Evolutionary conservation across 2,888 invertebrate species (phyloP).

Genomic region (Invenusta paracnida): DNA sequence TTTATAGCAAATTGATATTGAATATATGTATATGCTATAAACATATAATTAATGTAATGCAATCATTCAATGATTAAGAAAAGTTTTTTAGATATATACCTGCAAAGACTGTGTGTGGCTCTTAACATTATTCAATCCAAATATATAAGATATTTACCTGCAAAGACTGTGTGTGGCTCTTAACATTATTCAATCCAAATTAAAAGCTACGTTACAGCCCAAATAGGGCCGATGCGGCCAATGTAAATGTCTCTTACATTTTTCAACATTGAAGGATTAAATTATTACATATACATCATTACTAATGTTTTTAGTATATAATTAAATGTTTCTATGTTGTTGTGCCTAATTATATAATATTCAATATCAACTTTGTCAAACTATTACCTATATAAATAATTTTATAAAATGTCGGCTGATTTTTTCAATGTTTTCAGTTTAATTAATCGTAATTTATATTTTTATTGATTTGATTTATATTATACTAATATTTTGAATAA

Average conservation of each 20-base stretch:
- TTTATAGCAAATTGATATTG: neutral
- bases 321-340: conserved; percentile 17
- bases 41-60: too few relatives aligned
- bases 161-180: too few relatives aligned
- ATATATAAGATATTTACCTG: too few relatives aligned
- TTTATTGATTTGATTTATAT: conserved; percentile 9
- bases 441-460: conserved; percentile 4
- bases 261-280: conserved; percentile 12
- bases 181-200: neutral
- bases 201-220: neutral
- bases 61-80: too few relatives aligned
- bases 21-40: too few relatives aligned
- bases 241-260: neutral
- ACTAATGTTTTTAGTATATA: conserved; percentile 7
- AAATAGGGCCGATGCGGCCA: neutral
- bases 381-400: conserved; percentile 16
- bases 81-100: too few relatives aligned
- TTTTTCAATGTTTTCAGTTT: conserved; percentile 9
- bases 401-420: conserved; percentile 11
- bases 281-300: neutral
- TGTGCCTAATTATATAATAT: conserved; percentile 6
- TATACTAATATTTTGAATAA: neutral
- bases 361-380: conserved; percentile 23
- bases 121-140: neutral
- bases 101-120: too few relatives aligned